Evolutionary conservation across 1,140 invertebrate genomes (phyloP).

Genomic region (Dufourea novaeangliae): DNA sequence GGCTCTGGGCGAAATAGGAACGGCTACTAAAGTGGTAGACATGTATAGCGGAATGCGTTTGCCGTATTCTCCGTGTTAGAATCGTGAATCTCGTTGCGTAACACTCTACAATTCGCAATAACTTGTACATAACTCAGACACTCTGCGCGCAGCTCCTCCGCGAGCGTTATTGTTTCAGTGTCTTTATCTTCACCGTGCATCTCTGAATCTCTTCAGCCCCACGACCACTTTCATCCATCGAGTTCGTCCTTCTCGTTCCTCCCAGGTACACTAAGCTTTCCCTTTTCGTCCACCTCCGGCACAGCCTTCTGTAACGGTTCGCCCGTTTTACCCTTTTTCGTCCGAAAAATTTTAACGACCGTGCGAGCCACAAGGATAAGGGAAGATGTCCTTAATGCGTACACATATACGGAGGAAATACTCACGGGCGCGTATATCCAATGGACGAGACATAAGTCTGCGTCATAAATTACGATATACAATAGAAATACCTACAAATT

Average conservation of each 20-base stretch:
- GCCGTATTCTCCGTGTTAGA: background rate
- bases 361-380: slow-evolving; percentile 14
- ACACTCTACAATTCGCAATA: slow-evolving; percentile 17
- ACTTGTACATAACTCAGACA: slow-evolving; percentile 9
- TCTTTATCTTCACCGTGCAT: background rate
- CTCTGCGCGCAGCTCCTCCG: background rate
- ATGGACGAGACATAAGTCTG: slow-evolving; percentile 55
- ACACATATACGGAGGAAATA: slow-evolving; percentile 44
- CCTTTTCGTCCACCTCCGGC: background rate
- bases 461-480: slow-evolving; percentile 58
- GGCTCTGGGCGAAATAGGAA: too few species aligned
- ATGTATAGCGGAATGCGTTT: slow-evolving; percentile 18
- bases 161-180: background rate
- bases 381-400: slow-evolving; percentile 18
- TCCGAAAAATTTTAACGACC: slow-evolving; percentile 22
- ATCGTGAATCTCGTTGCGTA: slow-evolving; percentile 21
- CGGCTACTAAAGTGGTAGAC: background rate
- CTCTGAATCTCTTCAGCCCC: background rate
- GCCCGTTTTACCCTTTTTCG: background rate
- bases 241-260: background rate
- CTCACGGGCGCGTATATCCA: slow-evolving; percentile 52
- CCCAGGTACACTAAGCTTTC: too few species aligned
- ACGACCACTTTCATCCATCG: background rate
- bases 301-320: background rate
- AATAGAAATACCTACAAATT: slow-evolving; percentile 72